A percentile compares a stretch with the other conserved stretches of the same genome.
These are phyloP conservation scores for Drosophila atroscutellata DNA, from an alignment of 2,888 invertebrate species.

Conservation along the genomic window DNA sequence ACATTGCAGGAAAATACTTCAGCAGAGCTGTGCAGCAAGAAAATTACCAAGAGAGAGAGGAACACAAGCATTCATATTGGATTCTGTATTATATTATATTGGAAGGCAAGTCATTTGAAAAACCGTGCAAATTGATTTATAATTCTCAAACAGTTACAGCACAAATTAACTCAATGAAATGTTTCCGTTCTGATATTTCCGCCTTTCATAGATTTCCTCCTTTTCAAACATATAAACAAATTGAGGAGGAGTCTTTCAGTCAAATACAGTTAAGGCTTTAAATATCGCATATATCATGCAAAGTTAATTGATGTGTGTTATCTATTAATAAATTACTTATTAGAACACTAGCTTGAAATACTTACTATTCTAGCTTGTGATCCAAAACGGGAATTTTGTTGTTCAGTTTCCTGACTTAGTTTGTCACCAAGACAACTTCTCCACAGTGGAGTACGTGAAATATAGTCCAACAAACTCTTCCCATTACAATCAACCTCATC, in stretches of 20 bases:
- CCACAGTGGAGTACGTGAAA: neutral
- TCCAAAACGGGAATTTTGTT: neutral
- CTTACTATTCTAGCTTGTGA: neutral
- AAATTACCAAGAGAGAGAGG: neutral
- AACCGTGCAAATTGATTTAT: neutral
- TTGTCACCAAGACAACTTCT: neutral
- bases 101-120: neutral
- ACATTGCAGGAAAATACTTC: constrained; percentile 51
- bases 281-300: neutral
- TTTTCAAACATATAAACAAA: neutral
- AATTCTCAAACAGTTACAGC: neutral
- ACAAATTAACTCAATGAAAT: neutral
- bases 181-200: neutral
- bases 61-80: neutral
- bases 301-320: neutral
- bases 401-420: neutral
- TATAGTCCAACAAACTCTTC: neutral
- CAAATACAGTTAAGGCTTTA: neutral
- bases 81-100: neutral
- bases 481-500: neutral
- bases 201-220: neutral
- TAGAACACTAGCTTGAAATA: neutral
- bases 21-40: constrained; percentile 15
- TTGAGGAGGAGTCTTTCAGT: neutral
- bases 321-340: neutral